Evolutionary conservation across 2,797 vertebrate species (phyloP).

Genomic region (Merluccius polli): DNA sequence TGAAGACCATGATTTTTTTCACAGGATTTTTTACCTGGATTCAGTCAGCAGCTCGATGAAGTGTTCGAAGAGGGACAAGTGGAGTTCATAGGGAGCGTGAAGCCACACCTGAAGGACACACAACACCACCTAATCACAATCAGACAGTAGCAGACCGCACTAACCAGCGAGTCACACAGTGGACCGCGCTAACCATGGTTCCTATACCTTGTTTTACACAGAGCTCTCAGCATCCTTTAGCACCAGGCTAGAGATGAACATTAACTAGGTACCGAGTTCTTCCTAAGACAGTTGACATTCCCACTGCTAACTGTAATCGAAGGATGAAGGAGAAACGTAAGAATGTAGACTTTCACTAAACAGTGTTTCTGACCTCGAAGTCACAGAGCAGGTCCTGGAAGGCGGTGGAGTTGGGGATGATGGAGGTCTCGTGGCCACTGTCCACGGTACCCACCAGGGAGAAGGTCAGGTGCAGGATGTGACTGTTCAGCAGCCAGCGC

Average conservation of each 20-base stretch:
- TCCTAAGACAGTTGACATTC: not conserved
- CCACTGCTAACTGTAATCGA: not conserved
- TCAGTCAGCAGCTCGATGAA: constrained; percentile 97
- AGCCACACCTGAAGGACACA: constrained; percentile 88
- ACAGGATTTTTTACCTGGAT: constrained; percentile 78
- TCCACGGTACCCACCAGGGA: constrained; percentile 97
- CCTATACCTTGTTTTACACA: not conserved
- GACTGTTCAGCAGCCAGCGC: constrained; percentile 92
- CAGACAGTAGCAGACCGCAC: not conserved
- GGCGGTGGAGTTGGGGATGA: constrained; percentile 96
- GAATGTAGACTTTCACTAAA: not conserved
- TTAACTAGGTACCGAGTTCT: not conserved
- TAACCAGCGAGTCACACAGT: not conserved
- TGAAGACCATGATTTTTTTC: not conserved
- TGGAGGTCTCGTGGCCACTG: constrained; percentile 96
- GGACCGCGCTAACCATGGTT: not conserved
- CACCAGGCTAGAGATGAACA: not conserved
- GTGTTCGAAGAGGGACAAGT: constrained; percentile 96
- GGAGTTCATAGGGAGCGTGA: constrained; percentile 96
- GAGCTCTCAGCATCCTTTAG: not conserved
- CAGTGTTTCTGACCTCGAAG: constrained; percentile 82
- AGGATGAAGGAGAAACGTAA: not conserved
- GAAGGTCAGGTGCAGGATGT: constrained; percentile 97
- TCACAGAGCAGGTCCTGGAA: constrained; percentile 98
- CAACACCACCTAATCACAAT: constrained; percentile 14